These are phyloP conservation scores for Microcebus lehilahytsara DNA, from an alignment of 2,113 vertebrate species.

Conservation along the genomic window DNA sequence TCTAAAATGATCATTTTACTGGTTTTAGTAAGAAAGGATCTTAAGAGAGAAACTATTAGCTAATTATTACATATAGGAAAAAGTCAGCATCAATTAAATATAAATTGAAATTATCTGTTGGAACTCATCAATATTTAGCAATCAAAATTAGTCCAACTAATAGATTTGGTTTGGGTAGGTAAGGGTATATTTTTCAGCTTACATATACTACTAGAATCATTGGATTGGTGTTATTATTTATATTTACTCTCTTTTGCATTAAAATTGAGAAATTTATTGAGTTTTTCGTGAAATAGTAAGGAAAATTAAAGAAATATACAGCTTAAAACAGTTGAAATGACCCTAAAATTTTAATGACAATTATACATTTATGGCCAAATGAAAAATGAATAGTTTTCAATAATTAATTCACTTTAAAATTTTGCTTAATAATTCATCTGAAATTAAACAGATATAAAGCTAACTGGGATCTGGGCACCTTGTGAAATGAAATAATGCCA, in stretches of 20 bases:
- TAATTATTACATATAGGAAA: neutral
- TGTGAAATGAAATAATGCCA: conserved; percentile 39
- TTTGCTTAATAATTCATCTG: conserved; percentile 29
- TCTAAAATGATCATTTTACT: neutral
- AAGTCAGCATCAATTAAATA: neutral
- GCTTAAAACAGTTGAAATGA: conserved; percentile 1
- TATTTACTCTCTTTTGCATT: conserved; percentile 9
- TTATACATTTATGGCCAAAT: conserved; percentile 8
- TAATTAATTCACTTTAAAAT: conserved; percentile 33
- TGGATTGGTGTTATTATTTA: neutral
- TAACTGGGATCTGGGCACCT: neutral
- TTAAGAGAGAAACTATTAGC: neutral
- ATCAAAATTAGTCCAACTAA: neutral
- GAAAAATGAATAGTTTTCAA: neutral
- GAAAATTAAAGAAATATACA: conserved; percentile 40
- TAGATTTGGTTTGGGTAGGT: neutral
- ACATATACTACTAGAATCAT: neutral
- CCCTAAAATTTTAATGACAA: conserved; percentile 8
- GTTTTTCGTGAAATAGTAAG: conserved; percentile 42
- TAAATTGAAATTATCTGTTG: conserved; percentile 7
- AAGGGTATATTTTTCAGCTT: neutral
- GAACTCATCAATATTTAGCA: neutral
- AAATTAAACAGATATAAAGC: conserved; percentile 44
- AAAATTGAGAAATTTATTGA: conserved; percentile 52
- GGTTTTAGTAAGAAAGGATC: neutral